Base-by-base conservation (phyloP, 2,888 invertebrate species). In the Seira sanloemensis region DNA sequence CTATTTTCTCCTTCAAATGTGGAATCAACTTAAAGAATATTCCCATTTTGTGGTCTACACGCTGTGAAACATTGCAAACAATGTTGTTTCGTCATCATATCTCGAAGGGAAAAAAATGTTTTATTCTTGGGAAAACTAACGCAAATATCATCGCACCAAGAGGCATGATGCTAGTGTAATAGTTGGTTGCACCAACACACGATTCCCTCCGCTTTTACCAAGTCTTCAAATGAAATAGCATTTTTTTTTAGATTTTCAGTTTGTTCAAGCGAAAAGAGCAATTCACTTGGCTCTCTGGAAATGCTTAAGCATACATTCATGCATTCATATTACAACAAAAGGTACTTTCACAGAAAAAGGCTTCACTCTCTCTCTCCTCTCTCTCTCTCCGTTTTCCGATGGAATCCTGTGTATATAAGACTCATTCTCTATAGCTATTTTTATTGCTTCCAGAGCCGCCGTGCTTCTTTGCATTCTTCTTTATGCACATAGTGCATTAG, bases 31-130 rank as follows among this genome's bases (percentile, higher is more conserved):
- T n/a, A n/a, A 37, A 66, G 50, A 73, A 66, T 12, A n/a, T 19
- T 46, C 66, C 67, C 27, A 73, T 73, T 79, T 79, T 73, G 79
- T 74, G 79, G 79, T 79, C 79, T 73, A 65, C 73, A 54, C 74
- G 74, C 73, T 73, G 67, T 79, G 78, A 79, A 79, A 73, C 78
- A 79, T 79, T 72, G 78, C 78, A 23, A 73, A 73, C 65, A 37
- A 37, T 37, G 62, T 74, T 74, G n/a, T n/a, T 74, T 58, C 58
- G 71, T 66, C 73, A 54, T 73, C 72, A 79, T 79, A 79, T 79
- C 73, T 79, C 66, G 72, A 66, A 78, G 21, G 7, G 27, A 12
- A 37, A 4, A 37, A 37, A 37, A 37, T 37, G n/a, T n/a, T n/a
- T 37, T 37, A 37, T 37, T 37, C 37, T 37, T 37, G 37, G 37